Evolutionary conservation across 2,113 vertebrate genomes (phyloP).

Genomic region (Corythornis vintsioides): DNA sequence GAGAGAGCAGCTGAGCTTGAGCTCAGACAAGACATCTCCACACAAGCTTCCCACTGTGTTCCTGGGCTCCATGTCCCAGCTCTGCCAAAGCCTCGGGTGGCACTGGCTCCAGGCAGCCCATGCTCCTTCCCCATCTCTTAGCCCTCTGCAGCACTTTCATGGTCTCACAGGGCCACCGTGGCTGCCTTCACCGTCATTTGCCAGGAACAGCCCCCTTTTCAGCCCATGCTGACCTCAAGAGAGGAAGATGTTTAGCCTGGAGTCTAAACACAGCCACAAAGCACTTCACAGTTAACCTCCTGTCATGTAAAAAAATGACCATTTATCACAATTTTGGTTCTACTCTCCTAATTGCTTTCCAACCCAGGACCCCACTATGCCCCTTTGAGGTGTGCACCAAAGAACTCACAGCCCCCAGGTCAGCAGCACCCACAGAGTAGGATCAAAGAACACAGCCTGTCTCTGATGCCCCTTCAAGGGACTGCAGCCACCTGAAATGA

Average conservation of each 20-base stretch:
- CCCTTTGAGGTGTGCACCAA: neutral
- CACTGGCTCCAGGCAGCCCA: neutral
- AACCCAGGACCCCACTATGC: neutral
- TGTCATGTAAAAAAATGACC: neutral
- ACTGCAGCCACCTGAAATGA: neutral
- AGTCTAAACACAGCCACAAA: neutral
- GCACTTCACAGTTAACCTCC: neutral
- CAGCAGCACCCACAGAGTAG: neutral
- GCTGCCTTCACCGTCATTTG: neutral
- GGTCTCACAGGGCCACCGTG: neutral
- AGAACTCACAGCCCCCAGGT: neutral
- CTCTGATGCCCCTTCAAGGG: rapidly evolving
- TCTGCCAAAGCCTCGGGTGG: rapidly evolving
- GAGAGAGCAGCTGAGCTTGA: neutral
- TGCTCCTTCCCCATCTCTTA: neutral
- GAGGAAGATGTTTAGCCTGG: neutral
- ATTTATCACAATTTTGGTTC: neutral
- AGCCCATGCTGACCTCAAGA: rapidly evolving
- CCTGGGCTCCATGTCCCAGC: neutral
- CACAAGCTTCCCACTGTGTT: rapidly evolving
- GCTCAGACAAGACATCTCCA: rapidly evolving
- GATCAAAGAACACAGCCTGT: neutral
- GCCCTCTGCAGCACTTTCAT: neutral
- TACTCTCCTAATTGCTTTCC: neutral
- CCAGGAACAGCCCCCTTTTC: neutral